Base-by-base conservation (phyloP, 1,140 invertebrate species). In the Campoletis sonorensis region DNA sequence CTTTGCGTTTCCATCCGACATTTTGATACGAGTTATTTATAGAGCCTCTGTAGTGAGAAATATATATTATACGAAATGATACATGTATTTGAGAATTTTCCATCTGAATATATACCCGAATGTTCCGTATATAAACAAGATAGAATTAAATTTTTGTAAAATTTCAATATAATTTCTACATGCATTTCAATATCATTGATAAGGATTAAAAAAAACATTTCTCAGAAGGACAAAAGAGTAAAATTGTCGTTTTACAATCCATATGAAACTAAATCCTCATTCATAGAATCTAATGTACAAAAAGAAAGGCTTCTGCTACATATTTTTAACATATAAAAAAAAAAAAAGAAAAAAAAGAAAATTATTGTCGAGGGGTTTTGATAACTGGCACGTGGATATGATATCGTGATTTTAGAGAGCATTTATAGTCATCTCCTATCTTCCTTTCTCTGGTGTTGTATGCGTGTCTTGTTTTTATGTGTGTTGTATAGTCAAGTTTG, bases 11-110 rank as follows among this genome's bases (percentile, higher is more conserved):
- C 83, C 72, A 83, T 81, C 79, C 80, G 71, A 33, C 70, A 78
- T 73, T 77, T 77, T 81, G 83, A 82, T 72, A 64, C 68, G 79
- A 54, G 40, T 78, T 64, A 85, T 85, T 85, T 85, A 85, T 85
- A 79, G 75, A 81, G 27, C 73, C 70, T 23, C 18, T 27, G 8
- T 13, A 33, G 18, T 13, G 23, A 27, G n/a, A 51, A 61, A 58
- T 21, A 18, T n/a, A 58, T 77, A 21, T 61, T 27, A 10, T n/a
- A 26, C 10, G 70, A 58, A 67, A 58, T 33, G 7, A 33, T 80
- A 82, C 16, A 23, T 37, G 61, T 78, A 76, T 37, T 30, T 27
- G 51, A 27, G 21, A 58, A 58, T 10, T 13, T n/a, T 10, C 13
- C 18, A n/a, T 15, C 11, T n/a, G 51, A 8, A 2, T 51, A 23